These are phyloP conservation scores for Callocephalon fimbriatum DNA, from an alignment of 2,113 vertebrate genomes.

Conservation along the genomic window DNA sequence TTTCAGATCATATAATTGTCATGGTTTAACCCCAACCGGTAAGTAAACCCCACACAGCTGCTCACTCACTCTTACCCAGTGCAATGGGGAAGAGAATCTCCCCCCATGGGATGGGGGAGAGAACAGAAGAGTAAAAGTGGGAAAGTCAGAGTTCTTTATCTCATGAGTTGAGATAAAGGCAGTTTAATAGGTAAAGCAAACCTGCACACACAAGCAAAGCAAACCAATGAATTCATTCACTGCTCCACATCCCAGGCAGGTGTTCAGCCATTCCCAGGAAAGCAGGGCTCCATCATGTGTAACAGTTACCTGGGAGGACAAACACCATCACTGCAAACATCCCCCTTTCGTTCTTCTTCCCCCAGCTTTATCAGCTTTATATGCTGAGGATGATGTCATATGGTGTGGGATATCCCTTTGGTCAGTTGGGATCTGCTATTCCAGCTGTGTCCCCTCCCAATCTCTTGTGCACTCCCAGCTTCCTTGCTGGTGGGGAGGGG, in stretches of 20 bases:
- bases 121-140: neutral
- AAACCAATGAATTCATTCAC: neutral
- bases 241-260: neutral
- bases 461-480: rapidly evolving
- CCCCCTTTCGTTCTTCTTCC: neutral
- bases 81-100: neutral
- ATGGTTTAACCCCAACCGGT: neutral
- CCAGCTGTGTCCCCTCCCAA: neutral
- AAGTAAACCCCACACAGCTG: neutral
- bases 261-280: neutral
- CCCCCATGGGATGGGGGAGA: neutral
- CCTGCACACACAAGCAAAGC: neutral
- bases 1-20: neutral
- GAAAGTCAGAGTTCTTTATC: neutral
- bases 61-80: neutral
- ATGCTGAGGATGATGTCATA: neutral
- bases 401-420: neutral
- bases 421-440: neutral
- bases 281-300: neutral
- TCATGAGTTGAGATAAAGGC: neutral
- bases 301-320: neutral
- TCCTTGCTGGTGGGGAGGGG: neutral
- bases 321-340: neutral
- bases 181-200: neutral
- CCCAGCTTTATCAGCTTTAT: neutral